Evolutionary conservation across 1,140 invertebrate genomes (phyloP).

Genomic region (Dendroctonus valens): DNA sequence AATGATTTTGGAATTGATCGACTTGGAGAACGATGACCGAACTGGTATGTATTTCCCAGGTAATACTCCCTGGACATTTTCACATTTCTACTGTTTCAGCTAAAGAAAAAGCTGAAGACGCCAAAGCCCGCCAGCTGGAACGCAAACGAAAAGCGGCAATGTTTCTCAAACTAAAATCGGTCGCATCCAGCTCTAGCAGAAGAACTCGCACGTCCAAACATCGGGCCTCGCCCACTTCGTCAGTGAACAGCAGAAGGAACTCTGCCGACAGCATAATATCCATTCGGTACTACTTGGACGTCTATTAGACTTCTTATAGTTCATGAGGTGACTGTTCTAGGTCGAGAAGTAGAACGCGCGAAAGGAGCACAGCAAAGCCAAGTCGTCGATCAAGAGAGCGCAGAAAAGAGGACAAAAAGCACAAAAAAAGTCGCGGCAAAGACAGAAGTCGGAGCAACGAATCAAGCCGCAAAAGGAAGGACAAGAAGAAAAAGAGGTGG

Average conservation of each 20-base stretch:
- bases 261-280: conserved; percentile 12
- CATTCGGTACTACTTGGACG: not conserved
- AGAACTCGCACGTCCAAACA: no score
- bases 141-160: conserved; percentile 65
- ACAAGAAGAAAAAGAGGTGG: conserved; percentile 39
- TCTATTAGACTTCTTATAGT: no score
- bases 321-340: conserved; percentile 1
- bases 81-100: conserved; percentile 44
- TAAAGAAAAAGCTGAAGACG: conserved; percentile 61
- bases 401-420: conserved; percentile 14
- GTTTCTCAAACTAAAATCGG: conserved; percentile 61
- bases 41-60: not conserved
- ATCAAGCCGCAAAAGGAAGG: conserved; percentile 15
- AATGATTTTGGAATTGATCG: not conserved
- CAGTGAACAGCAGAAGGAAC: conserved; percentile 15
- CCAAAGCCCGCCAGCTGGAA: conserved; percentile 69
- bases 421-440: conserved; percentile 26
- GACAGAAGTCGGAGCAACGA: conserved; percentile 24
- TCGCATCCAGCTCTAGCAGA: conserved; percentile 11
- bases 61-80: no score
- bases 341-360: conserved; percentile 18
- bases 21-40: conserved; percentile 41
- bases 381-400: conserved; percentile 5
- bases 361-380: conserved; percentile 16
- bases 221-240: not conserved